Base-by-base conservation (phyloP, 2,888 invertebrate species). In the Clistopyga incitator region DNA sequence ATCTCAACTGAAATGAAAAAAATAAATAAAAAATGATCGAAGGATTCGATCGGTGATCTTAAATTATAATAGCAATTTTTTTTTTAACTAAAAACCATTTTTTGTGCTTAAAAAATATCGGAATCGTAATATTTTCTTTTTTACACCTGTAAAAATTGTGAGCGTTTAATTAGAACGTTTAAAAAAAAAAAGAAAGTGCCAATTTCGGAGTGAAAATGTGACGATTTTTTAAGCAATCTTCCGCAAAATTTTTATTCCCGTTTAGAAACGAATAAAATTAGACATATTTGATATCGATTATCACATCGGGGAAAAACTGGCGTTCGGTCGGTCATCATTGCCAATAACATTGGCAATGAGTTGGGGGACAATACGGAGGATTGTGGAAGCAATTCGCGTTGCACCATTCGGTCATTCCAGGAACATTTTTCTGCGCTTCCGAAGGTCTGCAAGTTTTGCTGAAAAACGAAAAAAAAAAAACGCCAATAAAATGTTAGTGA, bases 401-500 rank as follows among this genome's bases (percentile, higher is more conserved):
- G 23, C 67, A 67, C 67, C 67, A 67, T 67, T 47, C 67, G 2
- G 8, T 3, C 67, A 67, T 67, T 6, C 67, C 67, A 3, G 45
- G 23, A 25, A 45, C 23, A 0, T 47, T 25, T 3, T 25, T 45
- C 15, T 67, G 25, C 20, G 20, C 45, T 6, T 45, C 23, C 25
- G 67, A 47, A 47, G 67, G 45, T 15, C 29, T 45, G 47, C 67
- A 67, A 45, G 45, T 45, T 45, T 3, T 45, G 15, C 45, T 45
- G 15, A 1, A 45, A 45, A 2, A 2, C 1, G 10, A 4, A 45
- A 2, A 45, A 45, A 45, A 45, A 45, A 15, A 6, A 15, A 45
- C 8, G 15, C 45, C 8, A 45, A 45, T 45, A 45, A 15, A 45
- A 45, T 38, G 3, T 3, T 29, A 42, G 11, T 11, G 8, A 6